Percentiles rank a stretch among this genome's conserved stretches.
phyloP scores from a whole-genome alignment of 2,888 invertebrate species.

The Drosophila aldrichi region DNA sequence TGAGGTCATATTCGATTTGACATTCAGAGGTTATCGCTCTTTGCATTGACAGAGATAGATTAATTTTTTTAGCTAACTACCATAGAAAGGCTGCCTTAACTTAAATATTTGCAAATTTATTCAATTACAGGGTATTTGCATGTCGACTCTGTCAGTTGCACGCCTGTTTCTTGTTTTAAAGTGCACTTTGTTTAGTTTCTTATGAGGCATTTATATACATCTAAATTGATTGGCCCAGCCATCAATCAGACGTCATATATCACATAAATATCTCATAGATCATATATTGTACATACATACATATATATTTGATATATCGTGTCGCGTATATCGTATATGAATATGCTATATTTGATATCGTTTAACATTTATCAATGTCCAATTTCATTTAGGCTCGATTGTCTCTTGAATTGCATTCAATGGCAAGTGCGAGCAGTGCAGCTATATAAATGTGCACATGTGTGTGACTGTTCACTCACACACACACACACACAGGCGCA shows the following conservation, averaged over 20 bases:
- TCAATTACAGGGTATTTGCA: not conserved
- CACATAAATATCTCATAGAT: constrained; percentile 12
- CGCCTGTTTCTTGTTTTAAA: constrained; percentile 4
- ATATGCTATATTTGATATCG: constrained; percentile 16
- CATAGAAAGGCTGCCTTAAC: fast-evolving
- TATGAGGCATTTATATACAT: constrained; percentile 7
- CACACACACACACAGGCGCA: not conserved
- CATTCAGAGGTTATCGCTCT: not conserved
- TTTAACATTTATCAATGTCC: constrained; percentile 30
- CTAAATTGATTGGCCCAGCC: constrained; percentile 28
- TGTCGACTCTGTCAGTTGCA: not conserved
- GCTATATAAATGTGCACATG: not conserved
- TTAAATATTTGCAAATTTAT: not conserved
- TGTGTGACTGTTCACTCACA: not conserved
- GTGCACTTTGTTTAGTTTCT: constrained; percentile 18
- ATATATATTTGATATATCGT: not conserved
- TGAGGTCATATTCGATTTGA: not conserved
- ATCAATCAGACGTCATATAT: constrained; percentile 28
- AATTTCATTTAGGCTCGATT: constrained; percentile 17
- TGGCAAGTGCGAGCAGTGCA: constrained; percentile 17
- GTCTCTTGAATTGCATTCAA: not conserved
- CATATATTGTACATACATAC: not conserved
- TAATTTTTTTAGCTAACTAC: not conserved
- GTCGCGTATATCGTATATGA: not conserved
- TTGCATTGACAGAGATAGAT: not conserved